Evolutionary conservation across 2,113 vertebrate genomes (phyloP).

Genomic region (Thinocorus orbignyianus): DNA sequence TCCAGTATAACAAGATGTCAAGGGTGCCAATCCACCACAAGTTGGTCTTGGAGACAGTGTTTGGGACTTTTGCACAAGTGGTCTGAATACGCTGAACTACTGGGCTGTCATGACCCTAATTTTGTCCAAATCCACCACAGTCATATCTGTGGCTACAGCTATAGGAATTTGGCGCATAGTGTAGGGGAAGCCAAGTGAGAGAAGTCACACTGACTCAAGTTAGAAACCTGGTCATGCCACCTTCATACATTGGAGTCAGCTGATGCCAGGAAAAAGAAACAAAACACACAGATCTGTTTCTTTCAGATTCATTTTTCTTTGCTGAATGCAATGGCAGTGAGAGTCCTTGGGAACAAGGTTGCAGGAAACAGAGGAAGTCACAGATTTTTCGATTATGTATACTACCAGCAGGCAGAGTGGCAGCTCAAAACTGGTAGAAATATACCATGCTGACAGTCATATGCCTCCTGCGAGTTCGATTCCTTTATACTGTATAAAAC

Average conservation of each 20-base stretch:
- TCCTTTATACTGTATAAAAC: neutral
- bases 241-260: rapidly evolving
- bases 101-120: neutral
- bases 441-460: neutral
- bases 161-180: neutral
- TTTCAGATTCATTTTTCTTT: neutral
- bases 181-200: rapidly evolving
- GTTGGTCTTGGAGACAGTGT: neutral
- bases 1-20: neutral
- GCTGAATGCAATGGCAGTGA: rapidly evolving
- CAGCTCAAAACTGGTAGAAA: neutral
- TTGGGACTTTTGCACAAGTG: neutral
- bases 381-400: neutral
- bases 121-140: neutral
- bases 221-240: neutral
- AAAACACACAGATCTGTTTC: neutral
- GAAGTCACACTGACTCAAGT: neutral
- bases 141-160: neutral
- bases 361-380: neutral
- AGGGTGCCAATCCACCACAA: rapidly evolving
- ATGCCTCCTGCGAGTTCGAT: neutral
- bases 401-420: neutral
- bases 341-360: neutral
- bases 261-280: neutral
- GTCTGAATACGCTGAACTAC: neutral